These are phyloP conservation scores for Phalanger gymnotis DNA, from an alignment of 2,797 vertebrate species.

Conservation along the genomic window DNA sequence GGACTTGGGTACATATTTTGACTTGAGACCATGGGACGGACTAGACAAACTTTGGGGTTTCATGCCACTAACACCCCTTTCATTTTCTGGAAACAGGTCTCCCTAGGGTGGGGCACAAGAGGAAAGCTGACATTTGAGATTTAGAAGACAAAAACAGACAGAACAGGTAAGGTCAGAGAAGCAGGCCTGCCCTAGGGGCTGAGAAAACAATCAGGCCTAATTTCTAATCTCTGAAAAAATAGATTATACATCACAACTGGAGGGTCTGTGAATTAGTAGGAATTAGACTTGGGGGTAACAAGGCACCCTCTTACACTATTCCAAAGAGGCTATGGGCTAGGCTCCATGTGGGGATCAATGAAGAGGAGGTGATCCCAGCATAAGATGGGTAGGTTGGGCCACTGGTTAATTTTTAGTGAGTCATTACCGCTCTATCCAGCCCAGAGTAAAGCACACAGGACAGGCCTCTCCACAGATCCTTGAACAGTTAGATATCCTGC, in stretches of 20 bases:
- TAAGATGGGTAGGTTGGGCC: not conserved
- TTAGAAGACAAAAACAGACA: not conserved
- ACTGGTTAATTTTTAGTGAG: not conserved
- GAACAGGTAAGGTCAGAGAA: not conserved
- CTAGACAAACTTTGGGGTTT: not conserved
- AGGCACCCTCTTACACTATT: not conserved
- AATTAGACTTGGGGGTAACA: not conserved
- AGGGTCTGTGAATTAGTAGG: not conserved
- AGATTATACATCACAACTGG: not conserved
- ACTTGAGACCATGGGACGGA: not conserved
- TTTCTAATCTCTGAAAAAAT: not conserved
- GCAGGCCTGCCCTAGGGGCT: not conserved
- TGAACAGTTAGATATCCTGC: not conserved
- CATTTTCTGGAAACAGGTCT: conserved; percentile 33
- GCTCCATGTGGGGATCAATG: not conserved
- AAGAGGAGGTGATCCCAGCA: not conserved
- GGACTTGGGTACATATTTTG: not conserved
- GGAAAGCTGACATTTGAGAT: not conserved
- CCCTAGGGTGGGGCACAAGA: not conserved
- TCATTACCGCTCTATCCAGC: not conserved
- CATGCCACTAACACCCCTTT: not conserved
- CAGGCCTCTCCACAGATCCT: not conserved
- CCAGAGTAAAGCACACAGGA: not conserved
- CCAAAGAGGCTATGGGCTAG: not conserved
- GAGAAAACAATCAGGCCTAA: not conserved